A percentile compares a stretch with the other conserved stretches of the same genome.
These are phyloP conservation scores for Tribolium freemani DNA, from an alignment of 2,888 invertebrate genomes.

Conservation along the genomic window DNA sequence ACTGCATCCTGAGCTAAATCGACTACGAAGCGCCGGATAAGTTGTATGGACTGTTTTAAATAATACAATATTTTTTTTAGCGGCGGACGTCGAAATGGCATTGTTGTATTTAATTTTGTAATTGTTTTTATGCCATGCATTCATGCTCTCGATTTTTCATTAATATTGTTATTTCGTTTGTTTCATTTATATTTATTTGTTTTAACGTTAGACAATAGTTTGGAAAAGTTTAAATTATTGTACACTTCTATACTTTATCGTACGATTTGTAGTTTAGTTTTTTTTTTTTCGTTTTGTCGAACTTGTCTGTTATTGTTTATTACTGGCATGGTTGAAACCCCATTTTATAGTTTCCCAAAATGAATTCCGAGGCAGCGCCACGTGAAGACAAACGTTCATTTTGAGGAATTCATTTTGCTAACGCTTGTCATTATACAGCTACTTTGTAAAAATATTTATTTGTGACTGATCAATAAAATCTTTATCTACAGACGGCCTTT, in stretches of 20 bases:
- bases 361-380: slow-evolving; percentile 46
- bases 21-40: slow-evolving; percentile 14
- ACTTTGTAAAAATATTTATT: slow-evolving; percentile 65
- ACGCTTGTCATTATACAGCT: slow-evolving; percentile 56
- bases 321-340: slow-evolving; percentile 48
- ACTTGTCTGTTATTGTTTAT: slow-evolving; percentile 6
- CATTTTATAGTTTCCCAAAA: slow-evolving; percentile 48
- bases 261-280: neutral
- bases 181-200: slow-evolving; percentile 4
- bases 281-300: slow-evolving; percentile 19
- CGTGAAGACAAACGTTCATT: slow-evolving; percentile 44
- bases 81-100: neutral
- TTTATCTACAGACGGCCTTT: slow-evolving; percentile 50
- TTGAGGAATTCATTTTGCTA: slow-evolving; percentile 53
- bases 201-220: slow-evolving; percentile 1
- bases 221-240: neutral
- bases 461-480: slow-evolving; percentile 63
- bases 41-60: slow-evolving; percentile 38
- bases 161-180: slow-evolving; percentile 12
- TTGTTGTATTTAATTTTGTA: slow-evolving; percentile 5
- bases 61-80: slow-evolving; percentile 23
- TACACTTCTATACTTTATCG: neutral
- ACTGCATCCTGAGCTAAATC: slow-evolving; percentile 61
- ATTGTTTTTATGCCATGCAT: slow-evolving; percentile 28
- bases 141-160: slow-evolving; percentile 1